These are phyloP conservation scores for Acromyrmex charruanus DNA, from an alignment of 1,140 invertebrate genomes.

Conservation along the genomic window DNA sequence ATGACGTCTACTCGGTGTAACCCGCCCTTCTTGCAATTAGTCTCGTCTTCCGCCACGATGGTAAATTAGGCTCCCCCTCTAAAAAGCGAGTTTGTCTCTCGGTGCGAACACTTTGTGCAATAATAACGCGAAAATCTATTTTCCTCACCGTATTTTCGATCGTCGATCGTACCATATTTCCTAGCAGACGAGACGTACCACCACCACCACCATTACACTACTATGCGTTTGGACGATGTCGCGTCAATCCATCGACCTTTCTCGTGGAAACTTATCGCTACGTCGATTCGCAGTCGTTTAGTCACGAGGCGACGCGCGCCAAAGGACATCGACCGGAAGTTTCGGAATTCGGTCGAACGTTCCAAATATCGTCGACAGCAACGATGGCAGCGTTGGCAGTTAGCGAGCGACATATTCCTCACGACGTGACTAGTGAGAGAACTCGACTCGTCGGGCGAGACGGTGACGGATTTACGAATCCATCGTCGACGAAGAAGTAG, in stretches of 20 bases:
- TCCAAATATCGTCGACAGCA: slow-evolving; percentile 60
- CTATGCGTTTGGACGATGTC: slow-evolving; percentile 8
- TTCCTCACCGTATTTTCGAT: slow-evolving; percentile 31
- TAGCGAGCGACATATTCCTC: slow-evolving; percentile 65
- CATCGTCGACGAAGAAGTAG: slow-evolving; percentile 25
- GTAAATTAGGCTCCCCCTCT: slow-evolving; percentile 34
- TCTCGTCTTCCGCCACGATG: slow-evolving; percentile 16
- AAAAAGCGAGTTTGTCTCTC: slow-evolving; percentile 20
- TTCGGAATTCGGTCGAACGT: slow-evolving; percentile 61
- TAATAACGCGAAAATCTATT: slow-evolving; percentile 59
- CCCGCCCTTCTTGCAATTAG: slow-evolving; percentile 55
- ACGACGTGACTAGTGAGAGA: slow-evolving; percentile 59
- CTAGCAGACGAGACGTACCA: slow-evolving; percentile 17
- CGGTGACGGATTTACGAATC: slow-evolving; percentile 74
- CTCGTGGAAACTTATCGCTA: slow-evolving; percentile 42
- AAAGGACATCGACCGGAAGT: slow-evolving; percentile 68
- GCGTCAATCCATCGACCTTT: slow-evolving; percentile 56
- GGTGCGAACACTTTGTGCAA: neutral
- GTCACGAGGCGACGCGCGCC: slow-evolving; percentile 39
- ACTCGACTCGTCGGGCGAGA: slow-evolving; percentile 27
- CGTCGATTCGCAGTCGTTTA: slow-evolving; percentile 68
- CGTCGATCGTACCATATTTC: slow-evolving; percentile 57
- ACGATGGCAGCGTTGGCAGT: slow-evolving; percentile 32
- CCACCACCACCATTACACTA: neutral
- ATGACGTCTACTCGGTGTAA: slow-evolving; percentile 49